Conservation (phyloP, 2,797 vertebrate species). For the Ispidina picta region DNA sequence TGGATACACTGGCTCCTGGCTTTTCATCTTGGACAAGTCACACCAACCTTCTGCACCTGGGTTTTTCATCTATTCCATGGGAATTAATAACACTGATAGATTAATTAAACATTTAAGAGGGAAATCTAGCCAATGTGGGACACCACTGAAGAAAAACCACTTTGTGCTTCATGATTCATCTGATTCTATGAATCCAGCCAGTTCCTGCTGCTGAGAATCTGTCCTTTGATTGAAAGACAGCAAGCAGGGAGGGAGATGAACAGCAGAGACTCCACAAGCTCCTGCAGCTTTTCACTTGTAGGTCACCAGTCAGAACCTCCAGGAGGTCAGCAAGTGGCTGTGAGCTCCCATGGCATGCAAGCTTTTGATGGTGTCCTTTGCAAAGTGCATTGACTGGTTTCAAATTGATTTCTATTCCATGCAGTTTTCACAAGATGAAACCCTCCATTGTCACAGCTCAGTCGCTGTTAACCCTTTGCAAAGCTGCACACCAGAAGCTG, state of each 20-base stretch:
- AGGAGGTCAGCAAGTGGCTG: background rate
- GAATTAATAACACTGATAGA: background rate
- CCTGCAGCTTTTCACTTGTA: conserved; percentile 28
- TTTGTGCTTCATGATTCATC: background rate
- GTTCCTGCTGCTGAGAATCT: conserved; percentile 22
- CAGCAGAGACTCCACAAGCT: conserved; percentile 24
- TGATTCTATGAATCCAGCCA: background rate
- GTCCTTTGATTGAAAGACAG: conserved; percentile 17
- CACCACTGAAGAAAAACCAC: background rate
- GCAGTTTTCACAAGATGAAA: background rate
- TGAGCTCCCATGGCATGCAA: background rate
- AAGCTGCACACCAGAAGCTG: background rate
- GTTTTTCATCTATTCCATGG: background rate
- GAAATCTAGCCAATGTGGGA: background rate
- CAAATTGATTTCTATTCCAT: background rate
- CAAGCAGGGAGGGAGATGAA: conserved; percentile 22
- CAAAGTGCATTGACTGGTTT: conserved; percentile 13
- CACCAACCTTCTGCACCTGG: background rate
- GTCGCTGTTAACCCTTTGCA: background rate
- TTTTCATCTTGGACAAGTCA: no score
- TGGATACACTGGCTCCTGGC: no score
- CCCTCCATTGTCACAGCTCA: background rate
- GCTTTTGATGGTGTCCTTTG: background rate
- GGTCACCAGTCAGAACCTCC: conserved; percentile 39
- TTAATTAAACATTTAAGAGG: background rate